Evolutionary conservation across 2,888 invertebrate species (phyloP).

Genomic region (Vandiemenella viatica): DNA sequence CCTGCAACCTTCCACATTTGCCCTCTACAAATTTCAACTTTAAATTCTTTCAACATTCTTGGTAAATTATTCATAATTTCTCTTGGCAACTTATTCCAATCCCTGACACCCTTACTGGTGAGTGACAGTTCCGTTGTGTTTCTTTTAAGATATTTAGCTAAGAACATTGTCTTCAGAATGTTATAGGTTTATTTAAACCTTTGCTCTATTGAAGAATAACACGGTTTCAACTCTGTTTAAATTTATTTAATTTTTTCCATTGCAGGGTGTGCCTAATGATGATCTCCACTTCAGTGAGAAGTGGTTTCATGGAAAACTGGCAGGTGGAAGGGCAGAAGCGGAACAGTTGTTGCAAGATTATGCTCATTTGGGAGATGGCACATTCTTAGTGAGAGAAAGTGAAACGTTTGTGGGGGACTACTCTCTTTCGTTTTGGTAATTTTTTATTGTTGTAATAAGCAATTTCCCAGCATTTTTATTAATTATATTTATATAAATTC

Average conservation of each 20-base stretch:
- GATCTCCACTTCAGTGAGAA: conserved; percentile 83
- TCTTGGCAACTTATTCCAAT: too few species aligned
- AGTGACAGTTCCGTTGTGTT: too few species aligned
- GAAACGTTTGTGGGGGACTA: conserved; percentile 94
- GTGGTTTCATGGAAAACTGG: conserved; percentile 84
- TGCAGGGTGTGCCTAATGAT: conserved; percentile 54
- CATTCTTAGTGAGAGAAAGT: conserved; percentile 83
- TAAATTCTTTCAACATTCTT: too few species aligned
- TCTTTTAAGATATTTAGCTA: too few species aligned
- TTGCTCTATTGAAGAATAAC: too few species aligned
- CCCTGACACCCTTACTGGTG: too few species aligned
- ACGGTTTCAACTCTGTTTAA: too few species aligned
- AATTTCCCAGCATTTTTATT: not conserved
- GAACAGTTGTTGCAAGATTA: conserved; percentile 58
- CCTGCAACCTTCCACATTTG: too few species aligned
- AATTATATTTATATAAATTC: not conserved
- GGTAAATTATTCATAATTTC: too few species aligned
- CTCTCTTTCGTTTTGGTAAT: conserved; percentile 79
- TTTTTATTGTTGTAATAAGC: conserved; percentile 3
- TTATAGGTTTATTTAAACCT: too few species aligned
- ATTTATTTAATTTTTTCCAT: conserved; percentile 4
- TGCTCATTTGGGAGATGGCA: conserved; percentile 74
- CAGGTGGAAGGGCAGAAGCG: conserved; percentile 65
- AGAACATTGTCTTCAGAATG: too few species aligned
- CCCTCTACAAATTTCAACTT: too few species aligned